Percentiles rank a stretch among this genome's conserved stretches.
Evolutionary conservation across 35 echinoderm and acorn worm genomes (phyloP).

Genomic region (Stichopus chloronotus): DNA sequence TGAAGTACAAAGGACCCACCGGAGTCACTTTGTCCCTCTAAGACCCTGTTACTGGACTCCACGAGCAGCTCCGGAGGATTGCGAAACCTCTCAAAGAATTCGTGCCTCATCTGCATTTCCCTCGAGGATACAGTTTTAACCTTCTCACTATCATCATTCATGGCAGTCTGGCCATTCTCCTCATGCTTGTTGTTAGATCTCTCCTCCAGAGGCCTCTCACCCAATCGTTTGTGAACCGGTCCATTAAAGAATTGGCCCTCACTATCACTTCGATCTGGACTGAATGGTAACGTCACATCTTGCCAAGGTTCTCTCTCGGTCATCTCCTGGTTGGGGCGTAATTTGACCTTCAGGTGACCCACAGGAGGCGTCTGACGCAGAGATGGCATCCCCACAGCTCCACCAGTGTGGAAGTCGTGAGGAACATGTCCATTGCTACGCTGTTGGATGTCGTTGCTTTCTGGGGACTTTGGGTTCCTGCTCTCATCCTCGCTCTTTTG

Average conservation of each 20-base stretch:
- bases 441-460: background rate
- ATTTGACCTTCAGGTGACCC: background rate
- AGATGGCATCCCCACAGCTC: constrained; percentile 42
- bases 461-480: background rate
- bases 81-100: constrained; percentile 39
- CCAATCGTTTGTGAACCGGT: constrained; percentile 30
- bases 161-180: background rate
- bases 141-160: background rate
- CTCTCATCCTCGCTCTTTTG: constrained; percentile 55
- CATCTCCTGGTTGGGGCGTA: background rate
- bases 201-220: constrained; percentile 46
- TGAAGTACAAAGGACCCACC: constrained; percentile 41
- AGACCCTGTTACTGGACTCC: background rate
- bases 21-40: background rate
- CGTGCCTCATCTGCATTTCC: constrained; percentile 54
- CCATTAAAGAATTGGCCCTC: constrained; percentile 18
- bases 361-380: background rate
- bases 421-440: constrained; percentile 22
- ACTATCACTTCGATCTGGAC: constrained; percentile 26
- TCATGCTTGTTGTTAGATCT: background rate
- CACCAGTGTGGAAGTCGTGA: constrained; percentile 37
- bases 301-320: constrained; percentile 56
- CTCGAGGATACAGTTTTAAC: background rate
- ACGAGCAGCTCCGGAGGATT: constrained; percentile 39
- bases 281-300: constrained; percentile 55